Conservation (phyloP, 2,797 vertebrate genomes). For the Gallirallus australis region DNA sequence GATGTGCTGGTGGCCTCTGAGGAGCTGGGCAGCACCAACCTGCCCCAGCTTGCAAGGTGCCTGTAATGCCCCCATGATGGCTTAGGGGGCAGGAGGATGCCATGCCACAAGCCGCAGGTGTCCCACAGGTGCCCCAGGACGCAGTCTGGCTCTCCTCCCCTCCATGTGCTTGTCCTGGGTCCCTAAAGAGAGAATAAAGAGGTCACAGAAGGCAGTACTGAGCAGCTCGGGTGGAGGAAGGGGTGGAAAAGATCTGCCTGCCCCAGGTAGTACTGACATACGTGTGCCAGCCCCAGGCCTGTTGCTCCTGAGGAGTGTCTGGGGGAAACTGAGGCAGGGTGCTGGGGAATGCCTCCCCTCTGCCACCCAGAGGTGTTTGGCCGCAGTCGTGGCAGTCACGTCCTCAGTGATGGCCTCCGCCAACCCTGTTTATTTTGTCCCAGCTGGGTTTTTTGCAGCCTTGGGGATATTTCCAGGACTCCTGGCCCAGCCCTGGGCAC, state of each 20-base stretch:
- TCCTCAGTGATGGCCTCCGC: not conserved
- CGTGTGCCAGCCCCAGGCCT: not conserved
- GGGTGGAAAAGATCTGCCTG: not conserved
- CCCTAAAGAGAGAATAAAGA: not conserved
- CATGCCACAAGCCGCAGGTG: not conserved
- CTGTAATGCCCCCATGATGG: not conserved
- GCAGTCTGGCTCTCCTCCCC: fast-evolving
- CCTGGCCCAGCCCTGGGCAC: not conserved
- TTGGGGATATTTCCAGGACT: slow-evolving; percentile 23
- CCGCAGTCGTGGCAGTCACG: fast-evolving
- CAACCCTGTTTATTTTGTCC: not conserved
- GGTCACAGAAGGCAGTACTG: fast-evolving
- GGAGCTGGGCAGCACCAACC: not conserved
- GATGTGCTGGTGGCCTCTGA: fast-evolving
- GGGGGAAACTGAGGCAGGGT: not conserved
- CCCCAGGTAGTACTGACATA: not conserved
- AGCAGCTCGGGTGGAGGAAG: not conserved
- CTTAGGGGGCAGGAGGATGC: not conserved
- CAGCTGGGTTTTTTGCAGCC: not conserved
- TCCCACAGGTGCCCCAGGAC: not conserved
- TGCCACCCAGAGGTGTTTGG: fast-evolving
- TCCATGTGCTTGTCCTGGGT: not conserved
- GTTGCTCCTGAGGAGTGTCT: not conserved
- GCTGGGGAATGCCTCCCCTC: not conserved
- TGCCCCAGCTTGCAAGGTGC: fast-evolving